Conservation (phyloP, 1,140 invertebrate genomes). For the Tetramorium parvispinum region DNA sequence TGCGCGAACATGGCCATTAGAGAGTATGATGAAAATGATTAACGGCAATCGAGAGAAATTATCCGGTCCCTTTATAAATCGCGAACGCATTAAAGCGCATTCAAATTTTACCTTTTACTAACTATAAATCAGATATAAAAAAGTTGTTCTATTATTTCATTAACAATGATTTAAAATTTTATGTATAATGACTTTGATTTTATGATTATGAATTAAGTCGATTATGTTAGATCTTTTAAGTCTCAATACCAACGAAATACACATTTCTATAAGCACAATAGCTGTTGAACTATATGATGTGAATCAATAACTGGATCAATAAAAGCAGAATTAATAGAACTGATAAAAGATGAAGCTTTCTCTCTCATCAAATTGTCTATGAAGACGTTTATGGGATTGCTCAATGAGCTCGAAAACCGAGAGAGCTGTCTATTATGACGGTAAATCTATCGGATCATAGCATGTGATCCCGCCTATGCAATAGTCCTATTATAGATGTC, state of each 20-base stretch:
- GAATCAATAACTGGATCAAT: neutral
- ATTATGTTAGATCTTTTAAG: neutral
- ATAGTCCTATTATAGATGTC: slow-evolving; percentile 47
- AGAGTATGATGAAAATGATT: slow-evolving; percentile 56
- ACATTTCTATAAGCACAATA: neutral
- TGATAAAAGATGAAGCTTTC: slow-evolving; percentile 13
- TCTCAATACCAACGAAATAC: neutral
- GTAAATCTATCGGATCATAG: slow-evolving; percentile 40
- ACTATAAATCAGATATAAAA: neutral
- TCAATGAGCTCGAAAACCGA: slow-evolving; percentile 63
- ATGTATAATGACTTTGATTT: neutral
- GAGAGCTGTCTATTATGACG: slow-evolving; percentile 8
- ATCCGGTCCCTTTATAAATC: neutral
- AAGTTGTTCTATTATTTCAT: neutral
- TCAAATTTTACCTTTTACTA: neutral
- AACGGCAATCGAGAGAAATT: slow-evolving; percentile 40
- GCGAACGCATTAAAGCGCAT: neutral
- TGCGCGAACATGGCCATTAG: slow-evolving; percentile 20
- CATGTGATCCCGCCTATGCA: slow-evolving; percentile 24
- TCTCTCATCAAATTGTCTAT: neutral
- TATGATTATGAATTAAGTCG: too few species aligned
- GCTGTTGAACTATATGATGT: neutral
- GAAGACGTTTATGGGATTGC: slow-evolving; percentile 12
- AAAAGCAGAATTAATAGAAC: slow-evolving; percentile 14
- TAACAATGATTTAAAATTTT: neutral